Evolutionary conservation across 1,140 invertebrate species (phyloP).

Genomic region (Samia ricini): DNA sequence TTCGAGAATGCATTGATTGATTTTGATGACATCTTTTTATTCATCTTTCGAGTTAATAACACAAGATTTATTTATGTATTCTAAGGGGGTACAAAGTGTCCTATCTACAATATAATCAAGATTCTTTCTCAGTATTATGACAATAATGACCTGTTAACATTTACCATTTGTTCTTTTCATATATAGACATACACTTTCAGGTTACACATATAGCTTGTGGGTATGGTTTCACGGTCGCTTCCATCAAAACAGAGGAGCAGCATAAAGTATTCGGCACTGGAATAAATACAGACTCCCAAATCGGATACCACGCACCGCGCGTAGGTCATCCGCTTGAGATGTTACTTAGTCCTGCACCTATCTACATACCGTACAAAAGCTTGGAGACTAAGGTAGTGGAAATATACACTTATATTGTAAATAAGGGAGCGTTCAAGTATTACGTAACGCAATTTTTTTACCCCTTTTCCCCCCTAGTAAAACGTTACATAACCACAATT

Average conservation of each 20-base stretch:
- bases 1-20: too few species aligned
- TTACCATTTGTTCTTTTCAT: background rate
- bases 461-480: too few species aligned
- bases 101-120: too few species aligned
- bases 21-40: too few species aligned
- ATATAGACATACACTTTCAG: slow-evolving; percentile 49
- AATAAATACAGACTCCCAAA: slow-evolving; percentile 94
- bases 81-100: too few species aligned
- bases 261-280: slow-evolving; percentile 92
- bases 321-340: slow-evolving; percentile 84
- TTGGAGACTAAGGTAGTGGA: slow-evolving; percentile 59
- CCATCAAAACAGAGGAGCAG: slow-evolving; percentile 82
- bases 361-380: slow-evolving; percentile 84
- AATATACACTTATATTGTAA: too few species aligned
- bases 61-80: too few species aligned
- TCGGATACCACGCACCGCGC: slow-evolving; percentile 85
- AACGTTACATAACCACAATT: too few species aligned
- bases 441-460: too few species aligned
- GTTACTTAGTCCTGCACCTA: slow-evolving; percentile 86
- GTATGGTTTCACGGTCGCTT: slow-evolving; percentile 93
- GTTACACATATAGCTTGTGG: slow-evolving; percentile 88
- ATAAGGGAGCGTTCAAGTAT: too few species aligned
- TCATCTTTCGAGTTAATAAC: too few species aligned
- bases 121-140: too few species aligned
- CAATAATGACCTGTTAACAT: background rate